Conservation (phyloP, 2,888 invertebrate genomes). For the Apodemia duryi region DNA sequence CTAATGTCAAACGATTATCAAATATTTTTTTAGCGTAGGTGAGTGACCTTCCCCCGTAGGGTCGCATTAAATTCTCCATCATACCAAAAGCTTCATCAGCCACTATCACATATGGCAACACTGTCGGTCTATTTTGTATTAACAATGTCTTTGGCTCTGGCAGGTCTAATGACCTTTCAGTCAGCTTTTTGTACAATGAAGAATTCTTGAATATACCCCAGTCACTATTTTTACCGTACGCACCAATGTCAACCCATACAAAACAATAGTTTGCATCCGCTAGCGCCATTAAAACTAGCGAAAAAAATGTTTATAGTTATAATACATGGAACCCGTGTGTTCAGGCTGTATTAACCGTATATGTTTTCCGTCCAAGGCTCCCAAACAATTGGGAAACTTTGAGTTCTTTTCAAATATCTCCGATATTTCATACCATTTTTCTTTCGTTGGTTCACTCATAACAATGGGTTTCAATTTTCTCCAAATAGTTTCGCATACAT, state of each 20-base stretch:
- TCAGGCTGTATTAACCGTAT: constrained; percentile 32
- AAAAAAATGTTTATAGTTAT: constrained; percentile 23
- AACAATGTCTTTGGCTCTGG: constrained; percentile 28
- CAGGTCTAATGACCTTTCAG: constrained; percentile 32
- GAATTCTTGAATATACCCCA: constrained; percentile 32
- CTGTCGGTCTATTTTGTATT: no score
- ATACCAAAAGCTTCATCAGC: constrained; percentile 33
- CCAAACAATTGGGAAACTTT: constrained; percentile 33
- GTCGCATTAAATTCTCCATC: constrained; percentile 32
- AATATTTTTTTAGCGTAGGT: constrained; percentile 21
- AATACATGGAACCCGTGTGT: constrained; percentile 32
- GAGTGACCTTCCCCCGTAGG: constrained; percentile 30
- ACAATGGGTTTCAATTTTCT: constrained; percentile 30
- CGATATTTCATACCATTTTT: constrained; percentile 32
- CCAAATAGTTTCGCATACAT: constrained; percentile 34
- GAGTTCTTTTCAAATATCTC: constrained; percentile 30
- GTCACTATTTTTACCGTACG: constrained; percentile 33
- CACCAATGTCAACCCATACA: constrained; percentile 30
- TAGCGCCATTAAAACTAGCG: constrained; percentile 31
- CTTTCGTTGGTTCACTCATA: constrained; percentile 30
- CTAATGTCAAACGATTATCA: constrained; percentile 22
- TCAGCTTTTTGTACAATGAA: constrained; percentile 30
- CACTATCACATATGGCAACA: constrained; percentile 30
- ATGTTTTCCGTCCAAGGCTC: constrained; percentile 34
- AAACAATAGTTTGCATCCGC: constrained; percentile 31